Percentiles rank a stretch among this genome's conserved stretches.
Conservation (phyloP, 2,113 vertebrate species). For the Gulo gulo region DNA sequence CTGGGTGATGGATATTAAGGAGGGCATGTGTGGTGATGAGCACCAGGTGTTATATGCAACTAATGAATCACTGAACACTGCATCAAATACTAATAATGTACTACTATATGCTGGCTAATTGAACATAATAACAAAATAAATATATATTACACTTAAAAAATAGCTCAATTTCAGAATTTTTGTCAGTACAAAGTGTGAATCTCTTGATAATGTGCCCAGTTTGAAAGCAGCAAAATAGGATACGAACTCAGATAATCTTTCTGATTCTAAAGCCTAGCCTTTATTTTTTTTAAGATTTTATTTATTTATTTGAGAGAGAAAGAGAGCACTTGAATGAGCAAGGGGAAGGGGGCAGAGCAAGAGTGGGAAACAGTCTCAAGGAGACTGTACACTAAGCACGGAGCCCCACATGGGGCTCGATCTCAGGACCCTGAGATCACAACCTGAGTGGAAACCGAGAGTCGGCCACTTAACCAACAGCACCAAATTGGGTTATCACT, state of each 20-base stretch:
- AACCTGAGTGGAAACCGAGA: not conserved
- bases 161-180: slow-evolving; percentile 25
- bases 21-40: too few relatives aligned
- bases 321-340: too few relatives aligned
- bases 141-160: not conserved
- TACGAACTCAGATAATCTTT: not conserved
- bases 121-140: too few relatives aligned
- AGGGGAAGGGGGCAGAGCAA: too few relatives aligned
- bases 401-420: not conserved
- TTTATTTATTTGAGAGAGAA: not conserved
- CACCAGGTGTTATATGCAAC: too few relatives aligned
- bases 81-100: too few relatives aligned
- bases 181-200: not conserved
- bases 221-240: not conserved
- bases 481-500: not conserved
- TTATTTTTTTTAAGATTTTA: not conserved
- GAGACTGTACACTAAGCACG: too few relatives aligned
- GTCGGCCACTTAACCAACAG: not conserved
- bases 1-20: too few relatives aligned
- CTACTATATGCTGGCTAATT: too few relatives aligned
- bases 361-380: too few relatives aligned
- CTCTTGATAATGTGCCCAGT: not conserved
- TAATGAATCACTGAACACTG: too few relatives aligned
- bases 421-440: not conserved
- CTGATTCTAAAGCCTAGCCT: not conserved